Percentiles rank a stretch among this genome's conserved stretches.
Conservation (phyloP, 2,888 invertebrate genomes). For the Xestia rhomboidea region DNA sequence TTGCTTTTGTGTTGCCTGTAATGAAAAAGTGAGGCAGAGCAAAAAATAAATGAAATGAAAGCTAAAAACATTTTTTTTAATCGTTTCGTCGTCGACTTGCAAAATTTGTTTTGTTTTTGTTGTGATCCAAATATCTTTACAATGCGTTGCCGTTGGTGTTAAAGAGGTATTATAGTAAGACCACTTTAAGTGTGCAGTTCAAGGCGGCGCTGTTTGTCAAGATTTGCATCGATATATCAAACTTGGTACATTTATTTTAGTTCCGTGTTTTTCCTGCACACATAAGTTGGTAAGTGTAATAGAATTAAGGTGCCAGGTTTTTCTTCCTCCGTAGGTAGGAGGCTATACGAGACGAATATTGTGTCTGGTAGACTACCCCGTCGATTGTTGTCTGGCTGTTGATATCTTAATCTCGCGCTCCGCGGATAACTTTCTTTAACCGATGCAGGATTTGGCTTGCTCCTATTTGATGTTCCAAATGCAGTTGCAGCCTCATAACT, state of each 20-base stretch:
- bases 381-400: not conserved
- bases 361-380: not conserved
- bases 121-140: not conserved
- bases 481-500: not conserved
- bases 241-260: too few relatives aligned
- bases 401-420: not conserved
- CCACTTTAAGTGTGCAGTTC: too few relatives aligned
- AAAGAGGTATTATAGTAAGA: not conserved
- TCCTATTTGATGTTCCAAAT: not conserved
- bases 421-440: not conserved
- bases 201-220: too few relatives aligned
- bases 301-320: not conserved
- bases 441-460: not conserved
- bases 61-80: not conserved
- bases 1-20: conserved; percentile 37
- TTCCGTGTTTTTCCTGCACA: too few relatives aligned
- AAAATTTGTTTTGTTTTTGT: not conserved
- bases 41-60: conserved; percentile 11
- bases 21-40: conserved; percentile 6
- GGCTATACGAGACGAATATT: not conserved
- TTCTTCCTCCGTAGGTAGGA: not conserved
- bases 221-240: too few relatives aligned
- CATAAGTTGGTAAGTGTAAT: too few relatives aligned
- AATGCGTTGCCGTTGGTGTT: not conserved
- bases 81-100: not conserved